A percentile compares a stretch with the other conserved stretches of the same genome.
These are phyloP conservation scores for Tetramorium alpestre DNA, from an alignment of 1,140 invertebrate species.

Conservation along the genomic window DNA sequence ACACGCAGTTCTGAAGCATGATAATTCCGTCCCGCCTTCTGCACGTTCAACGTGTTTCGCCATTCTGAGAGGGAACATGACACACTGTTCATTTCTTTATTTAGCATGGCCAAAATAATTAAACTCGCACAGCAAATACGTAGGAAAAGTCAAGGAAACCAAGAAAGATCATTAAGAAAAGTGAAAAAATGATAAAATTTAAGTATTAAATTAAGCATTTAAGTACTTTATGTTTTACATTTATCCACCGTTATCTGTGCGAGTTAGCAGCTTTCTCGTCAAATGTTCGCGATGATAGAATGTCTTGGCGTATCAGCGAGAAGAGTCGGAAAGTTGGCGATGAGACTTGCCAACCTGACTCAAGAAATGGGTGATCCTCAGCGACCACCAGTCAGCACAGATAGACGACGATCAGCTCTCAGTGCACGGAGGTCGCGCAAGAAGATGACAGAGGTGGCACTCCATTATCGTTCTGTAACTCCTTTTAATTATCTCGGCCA, in stretches of 20 bases:
- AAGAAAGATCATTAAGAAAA: not conserved
- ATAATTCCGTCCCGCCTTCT: slow-evolving; percentile 42
- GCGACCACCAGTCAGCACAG: slow-evolving; percentile 51
- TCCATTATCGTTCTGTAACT: slow-evolving; percentile 61
- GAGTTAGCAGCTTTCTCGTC: slow-evolving; percentile 2
- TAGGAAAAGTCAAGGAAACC: not conserved
- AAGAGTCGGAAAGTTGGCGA: slow-evolving; percentile 8
- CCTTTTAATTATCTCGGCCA: slow-evolving; percentile 65
- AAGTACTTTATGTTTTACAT: not conserved
- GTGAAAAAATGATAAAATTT: not conserved
- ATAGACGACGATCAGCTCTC: slow-evolving; percentile 50
- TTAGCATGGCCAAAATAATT: not conserved
- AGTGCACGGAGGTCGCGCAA: slow-evolving; percentile 33
- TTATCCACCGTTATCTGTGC: slow-evolving; percentile 6
- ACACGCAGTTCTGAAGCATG: not conserved
- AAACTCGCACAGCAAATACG: not conserved
- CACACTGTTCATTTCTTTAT: not conserved
- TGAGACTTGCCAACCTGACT: slow-evolving; percentile 22
- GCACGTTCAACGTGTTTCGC: not conserved
- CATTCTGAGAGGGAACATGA: not conserved
- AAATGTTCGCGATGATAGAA: slow-evolving; percentile 6
- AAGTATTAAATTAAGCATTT: not conserved
- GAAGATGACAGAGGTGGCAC: slow-evolving; percentile 56
- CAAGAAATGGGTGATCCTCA: slow-evolving; percentile 26
- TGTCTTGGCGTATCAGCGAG: not conserved